phyloP scores from a whole-genome alignment of 92 coral and sea anemone genomes.

The Porites cylindrica region DNA sequence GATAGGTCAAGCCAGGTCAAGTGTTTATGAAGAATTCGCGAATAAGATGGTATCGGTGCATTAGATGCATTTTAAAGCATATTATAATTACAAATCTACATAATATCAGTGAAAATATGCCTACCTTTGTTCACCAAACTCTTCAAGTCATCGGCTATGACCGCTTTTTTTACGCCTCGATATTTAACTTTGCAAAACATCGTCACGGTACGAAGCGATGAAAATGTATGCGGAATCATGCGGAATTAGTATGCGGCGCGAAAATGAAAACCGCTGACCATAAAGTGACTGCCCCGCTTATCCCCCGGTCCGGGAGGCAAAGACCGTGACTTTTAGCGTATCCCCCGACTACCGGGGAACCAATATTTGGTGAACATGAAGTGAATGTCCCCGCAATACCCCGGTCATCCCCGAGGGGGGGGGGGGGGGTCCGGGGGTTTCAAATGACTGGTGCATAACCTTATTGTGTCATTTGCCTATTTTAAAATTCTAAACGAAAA shows the following conservation, averaged over 20 bases:
- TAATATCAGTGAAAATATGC: neutral
- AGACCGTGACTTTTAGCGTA: too few relatives aligned
- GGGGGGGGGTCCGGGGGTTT: too few relatives aligned
- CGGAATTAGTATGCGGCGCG: constrained; percentile 14
- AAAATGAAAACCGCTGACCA: too few relatives aligned
- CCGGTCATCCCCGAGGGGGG: too few relatives aligned
- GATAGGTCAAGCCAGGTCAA: too few relatives aligned
- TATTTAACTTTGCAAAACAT: constrained; percentile 31
- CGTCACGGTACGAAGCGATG: neutral
- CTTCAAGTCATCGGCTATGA: neutral
- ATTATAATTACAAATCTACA: neutral
- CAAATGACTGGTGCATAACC: too few relatives aligned
- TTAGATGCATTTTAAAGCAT: neutral
- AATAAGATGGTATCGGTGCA: neutral
- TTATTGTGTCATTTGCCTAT: constrained; percentile 10
- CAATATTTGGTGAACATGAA: too few relatives aligned
- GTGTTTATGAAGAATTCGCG: neutral
- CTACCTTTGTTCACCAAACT: neutral
- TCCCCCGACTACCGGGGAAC: neutral
- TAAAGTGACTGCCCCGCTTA: too few relatives aligned
- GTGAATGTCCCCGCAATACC: too few relatives aligned
- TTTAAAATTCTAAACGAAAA: constrained; percentile 21
- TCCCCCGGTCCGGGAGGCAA: too few relatives aligned
- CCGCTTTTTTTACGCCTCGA: constrained; percentile 19
- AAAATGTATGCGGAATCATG: constrained; percentile 48